phyloP scores from a whole-genome alignment of 2,113 vertebrate genomes.

The Natator depressus region DNA sequence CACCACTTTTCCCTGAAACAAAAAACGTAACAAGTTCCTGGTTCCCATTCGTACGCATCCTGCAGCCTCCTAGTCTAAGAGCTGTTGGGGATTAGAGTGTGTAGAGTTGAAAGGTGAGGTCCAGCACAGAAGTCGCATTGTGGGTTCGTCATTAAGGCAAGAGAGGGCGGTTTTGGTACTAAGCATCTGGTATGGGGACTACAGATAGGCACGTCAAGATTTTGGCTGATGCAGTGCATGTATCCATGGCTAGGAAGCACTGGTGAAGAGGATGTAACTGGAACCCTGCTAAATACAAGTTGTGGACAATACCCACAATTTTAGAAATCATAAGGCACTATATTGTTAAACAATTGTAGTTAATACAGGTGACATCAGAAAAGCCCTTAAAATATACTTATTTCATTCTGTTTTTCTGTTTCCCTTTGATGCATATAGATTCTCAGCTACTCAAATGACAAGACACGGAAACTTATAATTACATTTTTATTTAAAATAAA shows the following conservation, averaged over 20 bases:
- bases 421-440: not conserved
- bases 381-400: not conserved
- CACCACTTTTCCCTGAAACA: not conserved
- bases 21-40: not conserved
- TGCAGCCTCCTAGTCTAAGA: not conserved
- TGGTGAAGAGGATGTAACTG: not conserved
- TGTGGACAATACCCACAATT: not conserved
- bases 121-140: not conserved
- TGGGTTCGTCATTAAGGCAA: not conserved
- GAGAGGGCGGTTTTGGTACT: not conserved
- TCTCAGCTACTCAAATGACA: not conserved
- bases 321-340: not conserved
- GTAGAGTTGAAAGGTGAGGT: not conserved
- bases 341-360: not conserved
- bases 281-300: rapidly evolving
- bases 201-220: not conserved
- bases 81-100: not conserved
- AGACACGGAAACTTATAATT: constrained; percentile 72
- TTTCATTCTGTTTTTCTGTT: not conserved
- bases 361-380: not conserved
- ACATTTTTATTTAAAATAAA: constrained; percentile 97
- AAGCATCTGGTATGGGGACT: not conserved
- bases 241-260: not conserved
- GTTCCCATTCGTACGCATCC: not conserved
- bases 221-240: not conserved